Percentiles rank a stretch among this genome's conserved stretches.
These are phyloP conservation scores for Caenorhabditis sp. DNA, from an alignment of 2,888 invertebrate genomes.

Conservation along the genomic window DNA sequence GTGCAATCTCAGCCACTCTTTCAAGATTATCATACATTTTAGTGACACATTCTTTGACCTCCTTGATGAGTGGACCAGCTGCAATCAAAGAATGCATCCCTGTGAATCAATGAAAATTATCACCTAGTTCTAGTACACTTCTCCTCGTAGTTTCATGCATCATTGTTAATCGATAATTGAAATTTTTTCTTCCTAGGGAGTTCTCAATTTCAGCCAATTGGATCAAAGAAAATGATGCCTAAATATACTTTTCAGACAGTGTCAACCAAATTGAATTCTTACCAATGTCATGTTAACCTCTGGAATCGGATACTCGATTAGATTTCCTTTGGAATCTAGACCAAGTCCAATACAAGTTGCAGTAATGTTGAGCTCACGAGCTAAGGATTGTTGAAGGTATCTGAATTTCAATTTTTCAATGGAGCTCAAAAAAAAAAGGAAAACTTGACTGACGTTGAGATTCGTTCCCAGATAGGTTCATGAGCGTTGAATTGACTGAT, in stretches of 20 bases:
- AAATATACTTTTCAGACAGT: no score
- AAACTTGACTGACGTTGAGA: slow-evolving; percentile 25
- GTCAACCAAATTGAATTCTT: no score
- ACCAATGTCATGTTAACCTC: slow-evolving; percentile 30
- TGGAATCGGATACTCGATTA: slow-evolving; percentile 20
- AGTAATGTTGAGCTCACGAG: slow-evolving; percentile 43
- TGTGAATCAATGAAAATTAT: not conserved
- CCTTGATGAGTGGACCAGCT: slow-evolving; percentile 37
- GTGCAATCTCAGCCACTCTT: slow-evolving; percentile 32
- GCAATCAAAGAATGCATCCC: not conserved
- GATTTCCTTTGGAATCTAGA: slow-evolving; percentile 30
- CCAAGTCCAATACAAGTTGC: slow-evolving; percentile 38
- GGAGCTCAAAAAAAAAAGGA: no score
- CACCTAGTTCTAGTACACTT: slow-evolving; percentile 28
- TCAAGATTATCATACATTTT: slow-evolving; percentile 45
- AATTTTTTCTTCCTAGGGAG: slow-evolving; percentile 22
- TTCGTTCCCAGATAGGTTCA: slow-evolving; percentile 47
- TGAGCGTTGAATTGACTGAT: slow-evolving; percentile 38
- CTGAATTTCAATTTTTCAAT: no score
- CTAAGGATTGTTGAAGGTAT: slow-evolving; percentile 42
- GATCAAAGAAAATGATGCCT: slow-evolving; percentile 30
- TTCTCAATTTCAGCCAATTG: slow-evolving; percentile 41
- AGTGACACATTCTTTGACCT: slow-evolving; percentile 38
- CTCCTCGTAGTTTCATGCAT: slow-evolving; percentile 36
- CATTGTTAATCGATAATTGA: slow-evolving; percentile 42